Conservation (phyloP, 1,140 invertebrate species). For the Dysdera silvatica region DNA sequence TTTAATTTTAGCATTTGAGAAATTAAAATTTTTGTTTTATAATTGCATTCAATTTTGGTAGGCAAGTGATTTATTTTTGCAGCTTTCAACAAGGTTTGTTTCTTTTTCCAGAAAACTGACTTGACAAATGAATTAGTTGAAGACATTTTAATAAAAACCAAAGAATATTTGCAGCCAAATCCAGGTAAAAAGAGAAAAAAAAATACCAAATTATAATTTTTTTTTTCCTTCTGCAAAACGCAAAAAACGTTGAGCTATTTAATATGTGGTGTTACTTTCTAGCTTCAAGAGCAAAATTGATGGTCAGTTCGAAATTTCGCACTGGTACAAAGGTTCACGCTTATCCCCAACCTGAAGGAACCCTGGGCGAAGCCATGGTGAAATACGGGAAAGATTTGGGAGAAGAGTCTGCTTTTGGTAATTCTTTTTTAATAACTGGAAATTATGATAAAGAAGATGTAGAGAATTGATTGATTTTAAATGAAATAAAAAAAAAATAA, state of each 20-base stretch:
- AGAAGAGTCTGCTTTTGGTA: slow-evolving; percentile 83
- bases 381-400: slow-evolving; percentile 92
- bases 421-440: background rate
- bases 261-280: background rate
- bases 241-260: background rate
- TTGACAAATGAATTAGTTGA: slow-evolving; percentile 91
- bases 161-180: slow-evolving; percentile 98
- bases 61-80: too few relatives aligned
- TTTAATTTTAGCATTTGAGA: too few relatives aligned
- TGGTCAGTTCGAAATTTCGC: slow-evolving; percentile 53
- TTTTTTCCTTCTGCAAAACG: background rate
- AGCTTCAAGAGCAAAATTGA: slow-evolving; percentile 37
- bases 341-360: slow-evolving; percentile 97
- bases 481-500: too few relatives aligned
- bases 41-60: too few relatives aligned
- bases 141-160: slow-evolving; percentile 90
- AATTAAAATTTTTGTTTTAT: too few relatives aligned
- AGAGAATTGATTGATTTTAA: background rate
- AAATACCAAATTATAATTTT: background rate
- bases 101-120: slow-evolving; percentile 77
- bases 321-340: slow-evolving; percentile 57
- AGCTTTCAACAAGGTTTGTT: too few relatives aligned
- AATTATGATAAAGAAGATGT: background rate
- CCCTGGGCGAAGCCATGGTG: slow-evolving; percentile 92
- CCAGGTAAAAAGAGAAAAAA: slow-evolving; percentile 52